These are phyloP conservation scores for Portunus trituberculatus DNA, from an alignment of 1,140 invertebrate genomes.

Conservation along the genomic window DNA sequence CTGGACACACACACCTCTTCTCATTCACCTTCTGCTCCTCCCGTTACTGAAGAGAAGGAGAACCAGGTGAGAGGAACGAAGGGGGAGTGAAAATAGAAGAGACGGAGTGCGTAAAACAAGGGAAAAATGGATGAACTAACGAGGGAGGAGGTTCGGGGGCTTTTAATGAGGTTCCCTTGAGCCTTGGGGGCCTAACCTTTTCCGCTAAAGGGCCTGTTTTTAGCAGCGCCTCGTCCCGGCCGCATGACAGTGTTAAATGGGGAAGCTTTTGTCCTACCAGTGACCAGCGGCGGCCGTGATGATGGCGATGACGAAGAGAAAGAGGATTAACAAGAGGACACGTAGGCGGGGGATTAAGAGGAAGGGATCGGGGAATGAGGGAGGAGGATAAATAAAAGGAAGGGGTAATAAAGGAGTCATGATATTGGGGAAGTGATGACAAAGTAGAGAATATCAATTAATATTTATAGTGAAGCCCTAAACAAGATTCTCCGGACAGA, in stretches of 20 bases:
- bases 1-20: background rate
- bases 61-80: background rate
- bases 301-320: background rate
- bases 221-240: background rate
- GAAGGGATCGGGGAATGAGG: background rate
- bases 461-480: background rate
- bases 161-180: background rate
- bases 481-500: background rate
- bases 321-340: background rate
- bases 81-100: background rate
- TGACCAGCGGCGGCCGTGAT: background rate
- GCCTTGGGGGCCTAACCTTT: background rate
- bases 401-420: background rate
- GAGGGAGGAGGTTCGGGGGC: background rate
- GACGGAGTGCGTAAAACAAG: background rate
- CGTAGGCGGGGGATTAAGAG: background rate
- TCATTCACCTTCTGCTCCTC: background rate
- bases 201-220: constrained; percentile 16
- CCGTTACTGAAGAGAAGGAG: background rate
- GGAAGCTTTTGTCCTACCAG: background rate
- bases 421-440: background rate
- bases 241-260: background rate
- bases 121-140: background rate
- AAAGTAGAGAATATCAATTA: background rate
- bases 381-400: background rate